phyloP scores from a whole-genome alignment of 2,888 invertebrate genomes.

The Dynastes maya region DNA sequence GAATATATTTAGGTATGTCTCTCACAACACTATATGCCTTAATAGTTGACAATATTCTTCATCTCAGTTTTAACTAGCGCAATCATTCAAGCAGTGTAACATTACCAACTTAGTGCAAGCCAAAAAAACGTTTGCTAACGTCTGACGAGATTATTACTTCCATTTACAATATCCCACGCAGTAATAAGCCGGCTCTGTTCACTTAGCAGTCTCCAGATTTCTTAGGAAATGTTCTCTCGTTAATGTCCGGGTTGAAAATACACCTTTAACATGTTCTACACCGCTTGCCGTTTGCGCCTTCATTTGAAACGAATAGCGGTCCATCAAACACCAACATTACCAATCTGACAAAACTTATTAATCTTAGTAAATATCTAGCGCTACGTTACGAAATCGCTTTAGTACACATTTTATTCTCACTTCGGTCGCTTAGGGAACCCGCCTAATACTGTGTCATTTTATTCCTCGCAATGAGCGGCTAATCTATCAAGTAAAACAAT shows the following conservation, averaged over 20 bases:
- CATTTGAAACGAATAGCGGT: slow-evolving; percentile 15
- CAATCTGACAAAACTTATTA: slow-evolving; percentile 32
- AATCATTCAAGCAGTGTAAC: too few relatives aligned
- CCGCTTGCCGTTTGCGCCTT: slow-evolving; percentile 22
- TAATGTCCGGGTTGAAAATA: slow-evolving; percentile 41
- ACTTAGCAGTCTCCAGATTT: neutral
- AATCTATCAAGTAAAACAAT: slow-evolving; percentile 35
- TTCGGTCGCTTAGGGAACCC: neutral
- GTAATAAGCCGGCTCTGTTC: slow-evolving; percentile 11
- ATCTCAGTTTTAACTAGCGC: too few relatives aligned
- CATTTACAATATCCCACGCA: too few relatives aligned
- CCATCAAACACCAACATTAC: slow-evolving; percentile 31
- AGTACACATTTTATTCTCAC: slow-evolving; percentile 18
- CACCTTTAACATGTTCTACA: slow-evolving; percentile 7
- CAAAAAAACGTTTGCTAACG: too few relatives aligned
- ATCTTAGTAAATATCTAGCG: slow-evolving; percentile 34
- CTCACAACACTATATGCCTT: too few relatives aligned
- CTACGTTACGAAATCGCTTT: slow-evolving; percentile 25
- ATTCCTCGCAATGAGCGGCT: slow-evolving; percentile 11
- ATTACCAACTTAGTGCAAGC: too few relatives aligned
- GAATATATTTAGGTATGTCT: neutral
- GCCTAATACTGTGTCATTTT: slow-evolving; percentile 15
- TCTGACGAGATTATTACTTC: too few relatives aligned
- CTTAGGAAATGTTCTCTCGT: slow-evolving; percentile 16
- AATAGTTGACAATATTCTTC: too few relatives aligned